A percentile compares a stretch with the other conserved stretches of the same genome.
Conservation (phyloP, 1,140 invertebrate genomes). For the Protaetia brevitarsis region DNA sequence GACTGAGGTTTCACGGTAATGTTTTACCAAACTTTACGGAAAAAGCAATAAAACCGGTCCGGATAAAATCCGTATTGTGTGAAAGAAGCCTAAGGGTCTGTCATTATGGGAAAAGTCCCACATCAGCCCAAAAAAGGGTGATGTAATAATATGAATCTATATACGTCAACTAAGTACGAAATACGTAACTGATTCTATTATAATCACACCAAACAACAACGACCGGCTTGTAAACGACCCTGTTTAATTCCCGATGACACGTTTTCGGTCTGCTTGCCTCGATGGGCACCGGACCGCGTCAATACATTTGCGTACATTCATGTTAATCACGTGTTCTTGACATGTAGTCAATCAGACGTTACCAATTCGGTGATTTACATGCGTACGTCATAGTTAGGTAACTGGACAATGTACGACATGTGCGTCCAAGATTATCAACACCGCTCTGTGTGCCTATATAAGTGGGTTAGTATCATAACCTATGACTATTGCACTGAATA, state of each 20-base stretch:
- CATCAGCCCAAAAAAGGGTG: no score
- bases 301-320: conserved; percentile 10
- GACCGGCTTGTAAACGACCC: neutral
- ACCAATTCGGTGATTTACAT: conserved; percentile 16
- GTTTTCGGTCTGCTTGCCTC: conserved; percentile 3
- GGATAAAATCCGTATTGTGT: no score
- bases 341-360: conserved; percentile 14
- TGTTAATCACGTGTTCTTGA: conserved; percentile 18
- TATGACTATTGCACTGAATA: no score
- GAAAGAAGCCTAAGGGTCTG: no score
- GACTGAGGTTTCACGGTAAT: no score
- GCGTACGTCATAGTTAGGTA: neutral
- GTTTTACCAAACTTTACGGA: no score
- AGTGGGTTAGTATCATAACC: no score
- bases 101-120: no score
- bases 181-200: neutral
- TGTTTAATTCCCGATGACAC: conserved; percentile 3
- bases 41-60: no score
- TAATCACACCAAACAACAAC: neutral
- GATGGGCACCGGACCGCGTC: neutral
- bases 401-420: neutral
- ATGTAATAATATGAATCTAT: no score
- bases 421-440: no score
- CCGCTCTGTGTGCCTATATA: neutral
- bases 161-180: no score